Evolutionary conservation across 1,140 invertebrate species (phyloP).

Genomic region (Caenorhabditis inopinata): DNA sequence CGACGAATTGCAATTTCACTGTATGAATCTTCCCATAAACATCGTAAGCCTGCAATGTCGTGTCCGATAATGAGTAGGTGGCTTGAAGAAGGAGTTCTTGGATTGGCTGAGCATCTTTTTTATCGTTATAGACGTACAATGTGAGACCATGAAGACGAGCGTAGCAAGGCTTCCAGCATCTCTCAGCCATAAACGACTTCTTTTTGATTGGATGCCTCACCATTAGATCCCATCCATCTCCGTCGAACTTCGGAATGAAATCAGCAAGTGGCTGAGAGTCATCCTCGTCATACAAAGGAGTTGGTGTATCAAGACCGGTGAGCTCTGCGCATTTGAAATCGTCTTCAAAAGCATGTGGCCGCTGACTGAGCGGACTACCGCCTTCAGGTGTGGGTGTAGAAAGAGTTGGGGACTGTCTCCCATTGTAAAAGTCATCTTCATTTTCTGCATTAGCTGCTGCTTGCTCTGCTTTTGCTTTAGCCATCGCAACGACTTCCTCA

Average conservation of each 20-base stretch:
- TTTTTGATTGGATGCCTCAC: conserved; percentile 73
- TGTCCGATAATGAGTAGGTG: conserved; percentile 63
- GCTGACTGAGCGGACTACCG: conserved; percentile 55
- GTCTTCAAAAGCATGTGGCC: conserved; percentile 64
- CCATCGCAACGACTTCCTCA: conserved; percentile 64
- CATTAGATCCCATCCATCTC: conserved; percentile 92
- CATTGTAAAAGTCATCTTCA: conserved; percentile 45
- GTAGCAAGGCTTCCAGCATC: conserved; percentile 97
- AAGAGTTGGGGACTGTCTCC: conserved; percentile 34
- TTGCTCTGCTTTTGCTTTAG: conserved; percentile 55
- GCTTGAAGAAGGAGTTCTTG: conserved; percentile 59
- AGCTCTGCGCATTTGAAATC: conserved; percentile 58
- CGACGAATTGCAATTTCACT: conserved; percentile 93
- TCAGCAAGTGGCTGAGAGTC: conserved; percentile 86
- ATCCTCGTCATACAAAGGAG: conserved; percentile 89
- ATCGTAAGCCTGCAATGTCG: conserved; percentile 71
- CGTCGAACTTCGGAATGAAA: conserved; percentile 75
- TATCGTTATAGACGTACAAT: conserved; percentile 80
- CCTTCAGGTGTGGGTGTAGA: conserved; percentile 65
- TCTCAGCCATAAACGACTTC: conserved; percentile 91
- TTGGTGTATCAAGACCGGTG: conserved; percentile 44
- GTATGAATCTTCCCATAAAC: conserved; percentile 99
- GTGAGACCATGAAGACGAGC: conserved; percentile 81
- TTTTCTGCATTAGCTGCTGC: conserved; percentile 44
- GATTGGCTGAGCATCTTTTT: conserved; percentile 84